Evolutionary conservation across 1,140 invertebrate species (phyloP), one percentile per base, ranked within the genome.

Genomic region (Pogonognathellus flavescens): DNA sequence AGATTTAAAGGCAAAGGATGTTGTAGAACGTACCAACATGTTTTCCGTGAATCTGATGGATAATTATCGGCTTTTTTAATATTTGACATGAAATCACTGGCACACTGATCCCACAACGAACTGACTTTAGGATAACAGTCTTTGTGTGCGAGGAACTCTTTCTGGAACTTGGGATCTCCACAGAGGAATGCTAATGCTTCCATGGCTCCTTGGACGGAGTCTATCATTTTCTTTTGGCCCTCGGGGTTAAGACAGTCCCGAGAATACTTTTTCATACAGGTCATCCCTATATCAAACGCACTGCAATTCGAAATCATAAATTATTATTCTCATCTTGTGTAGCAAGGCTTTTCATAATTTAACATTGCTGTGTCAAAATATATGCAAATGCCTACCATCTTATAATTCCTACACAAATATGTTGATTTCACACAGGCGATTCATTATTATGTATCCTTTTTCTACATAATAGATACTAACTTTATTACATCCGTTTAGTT

Each of bases 281-380:
- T 66, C 86, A 87, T 87, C 49, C 86, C 84, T 0, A 59, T 53
- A 20, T 85, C 31, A 81, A 85, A 87, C 9, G 82, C 81, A 55
- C 86, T 87, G 57, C 20, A 83, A 55, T 25, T 55, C 20, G 18
- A 25, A 16, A 41, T 83, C 31, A 41, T 41, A 3, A 41, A 41
- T 41, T 41, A 41, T n/a, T n/a, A n/a, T n/a, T n/a, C n/a, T n/a
- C n/a, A n/a, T n/a, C n/a, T n/a, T n/a, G n/a, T n/a, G n/a, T n/a
- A n/a, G n/a, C n/a, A n/a, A n/a, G n/a, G n/a, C n/a, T n/a, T n/a
- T n/a, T n/a, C n/a, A n/a, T n/a, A n/a, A n/a, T n/a, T n/a, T n/a
- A n/a, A n/a, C n/a, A n/a, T n/a, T n/a, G n/a, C n/a, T n/a, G n/a
- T n/a, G n/a, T n/a, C n/a, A n/a, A n/a, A n/a, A n/a, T n/a, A n/a